A percentile compares a stretch with the other conserved stretches of the same genome.
phyloP scores from a whole-genome alignment of 2,113 vertebrate species.

The Romanogobio albipinnatus region DNA sequence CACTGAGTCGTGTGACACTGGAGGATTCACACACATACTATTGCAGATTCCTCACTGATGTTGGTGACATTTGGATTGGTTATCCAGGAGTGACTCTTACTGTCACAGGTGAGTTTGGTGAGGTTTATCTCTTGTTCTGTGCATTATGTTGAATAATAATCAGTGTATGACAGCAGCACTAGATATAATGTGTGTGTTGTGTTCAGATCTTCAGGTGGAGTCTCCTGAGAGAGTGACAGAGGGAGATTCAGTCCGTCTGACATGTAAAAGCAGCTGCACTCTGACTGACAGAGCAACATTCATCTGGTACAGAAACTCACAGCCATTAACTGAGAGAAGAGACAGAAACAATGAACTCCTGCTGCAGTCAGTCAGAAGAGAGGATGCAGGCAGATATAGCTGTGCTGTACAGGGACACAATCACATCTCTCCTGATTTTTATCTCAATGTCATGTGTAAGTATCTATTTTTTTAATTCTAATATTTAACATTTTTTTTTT shows the following conservation, averaged over 20 bases:
- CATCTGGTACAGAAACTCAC: too few species aligned
- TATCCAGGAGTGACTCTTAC: too few species aligned
- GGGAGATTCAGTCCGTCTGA: too few species aligned
- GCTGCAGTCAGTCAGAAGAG: neutral
- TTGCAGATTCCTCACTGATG: too few species aligned
- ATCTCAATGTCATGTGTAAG: neutral
- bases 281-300: too few species aligned
- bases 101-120: too few species aligned
- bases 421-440: neutral
- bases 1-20: too few species aligned
- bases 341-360: neutral
- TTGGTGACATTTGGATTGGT: too few species aligned
- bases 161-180: neutral
- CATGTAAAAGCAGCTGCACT: too few species aligned
- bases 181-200: constrained; percentile 8
- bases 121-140: neutral
- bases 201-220: constrained; percentile 1
- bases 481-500: too few species aligned
- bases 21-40: too few species aligned
- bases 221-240: too few species aligned
- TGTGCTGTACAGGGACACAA: neutral
- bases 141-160: neutral
- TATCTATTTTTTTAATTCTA: neutral
- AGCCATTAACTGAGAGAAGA: neutral
- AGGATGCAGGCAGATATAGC: neutral